These are phyloP conservation scores for Sinocyclocheilus rhinocerous DNA, from an alignment of 2,113 vertebrate species.

Conservation along the genomic window DNA sequence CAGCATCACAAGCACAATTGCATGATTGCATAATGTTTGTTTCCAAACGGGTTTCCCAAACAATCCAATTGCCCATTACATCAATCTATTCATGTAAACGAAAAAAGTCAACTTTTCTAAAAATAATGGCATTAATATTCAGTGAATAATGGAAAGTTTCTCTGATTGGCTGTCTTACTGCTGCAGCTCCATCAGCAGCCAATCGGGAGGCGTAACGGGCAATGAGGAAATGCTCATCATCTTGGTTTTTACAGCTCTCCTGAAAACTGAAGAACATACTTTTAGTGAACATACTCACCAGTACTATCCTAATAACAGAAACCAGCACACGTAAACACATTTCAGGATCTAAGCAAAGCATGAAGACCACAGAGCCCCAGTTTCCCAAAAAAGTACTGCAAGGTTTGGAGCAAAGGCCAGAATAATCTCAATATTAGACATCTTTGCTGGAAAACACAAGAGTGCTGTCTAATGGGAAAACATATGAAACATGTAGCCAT, in stretches of 20 bases:
- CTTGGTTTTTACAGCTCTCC: constrained; percentile 90
- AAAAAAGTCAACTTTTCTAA: too few species aligned
- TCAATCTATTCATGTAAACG: background rate
- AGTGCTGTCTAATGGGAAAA: background rate
- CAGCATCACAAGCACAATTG: background rate
- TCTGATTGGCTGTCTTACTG: constrained; percentile 80
- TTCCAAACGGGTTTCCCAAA: background rate
- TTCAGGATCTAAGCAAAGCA: background rate
- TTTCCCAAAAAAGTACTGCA: background rate
- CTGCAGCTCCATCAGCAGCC: constrained; percentile 88
- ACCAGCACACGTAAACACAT: background rate
- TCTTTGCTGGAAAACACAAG: background rate
- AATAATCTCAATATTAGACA: background rate
- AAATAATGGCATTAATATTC: constrained; percentile 11
- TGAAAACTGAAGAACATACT: constrained; percentile 78
- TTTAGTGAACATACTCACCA: background rate
- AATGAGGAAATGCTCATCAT: constrained; percentile 97
- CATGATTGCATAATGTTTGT: background rate
- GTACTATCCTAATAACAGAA: background rate
- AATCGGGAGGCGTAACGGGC: constrained; percentile 96
- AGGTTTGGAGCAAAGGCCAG: background rate
- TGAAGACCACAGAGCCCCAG: background rate
- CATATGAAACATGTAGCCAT: background rate
- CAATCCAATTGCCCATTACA: background rate
- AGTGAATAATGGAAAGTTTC: background rate